Evolutionary conservation across 2,797 vertebrate species (phyloP), one percentile per base, ranked within the genome.

Genomic region (Gymnoscopelus braueri): DNA sequence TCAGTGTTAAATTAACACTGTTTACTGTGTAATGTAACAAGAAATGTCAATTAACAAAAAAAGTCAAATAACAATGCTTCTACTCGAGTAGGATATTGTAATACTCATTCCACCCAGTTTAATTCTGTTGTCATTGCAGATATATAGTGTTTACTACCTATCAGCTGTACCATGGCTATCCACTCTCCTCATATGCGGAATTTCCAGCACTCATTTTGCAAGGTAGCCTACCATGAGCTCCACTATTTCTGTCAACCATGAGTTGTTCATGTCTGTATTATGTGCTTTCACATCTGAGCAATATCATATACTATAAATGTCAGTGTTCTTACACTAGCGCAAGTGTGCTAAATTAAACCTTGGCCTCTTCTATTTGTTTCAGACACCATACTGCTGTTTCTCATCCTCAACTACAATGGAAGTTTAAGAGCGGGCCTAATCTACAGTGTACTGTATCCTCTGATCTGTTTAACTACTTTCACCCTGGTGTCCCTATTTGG

Each of bases 81-180:
- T 29, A 29, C 26, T 29, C 2, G 26, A 29, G 26, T 29, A 35
- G 32, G 32, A 35, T 35, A 35, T 6, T 35, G 32, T 35, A 35
- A 35, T 35, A 7, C 4, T 35, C 5, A 35, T 35, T 35, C 39
- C 9, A 9, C 39, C 39, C 6, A 1, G 39, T 9, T 2, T 44
- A 44, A 9, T 44, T 44, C 5, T 65, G 11, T 29, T 44, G 10
- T 9, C 66, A 14, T 78, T 65, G 67, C 72, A 95, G 94, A 69
- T 92, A 92, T 78, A 80, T 94, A 69, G 92, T 94, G 62, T 94
- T 92, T 74, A 86, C 94, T 60, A 89, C 89, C 47, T 95, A 95
- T 80, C 93, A 94, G 68, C 85, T 86, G 49, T 93, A 94, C 78
- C 93, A 94, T 0, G 79, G 35, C 63, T 92, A 93, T 71, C 93